Evolutionary conservation across 37 sponge, comb jelly and placozoan genomes (phyloP).

Genomic region (Mnemiopsis leidyi): DNA sequence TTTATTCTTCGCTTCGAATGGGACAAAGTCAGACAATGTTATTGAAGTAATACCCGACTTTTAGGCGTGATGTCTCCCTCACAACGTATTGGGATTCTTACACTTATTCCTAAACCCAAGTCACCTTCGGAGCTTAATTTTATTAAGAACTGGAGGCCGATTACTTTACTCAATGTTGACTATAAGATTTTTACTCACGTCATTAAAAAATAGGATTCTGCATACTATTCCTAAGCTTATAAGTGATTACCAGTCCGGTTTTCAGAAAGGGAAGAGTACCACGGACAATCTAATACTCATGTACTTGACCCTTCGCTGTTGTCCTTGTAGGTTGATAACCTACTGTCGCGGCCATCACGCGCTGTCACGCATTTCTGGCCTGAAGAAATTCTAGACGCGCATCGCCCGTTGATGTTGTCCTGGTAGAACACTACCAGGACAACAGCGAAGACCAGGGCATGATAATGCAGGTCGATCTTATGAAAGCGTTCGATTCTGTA

Average conservation of each 20-base stretch:
- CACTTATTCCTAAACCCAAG: background rate
- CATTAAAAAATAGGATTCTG: background rate
- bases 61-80: no score
- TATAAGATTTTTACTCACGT: constrained; percentile 15
- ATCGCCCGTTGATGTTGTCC: no score
- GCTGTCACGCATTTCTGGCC: no score
- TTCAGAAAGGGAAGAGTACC: background rate
- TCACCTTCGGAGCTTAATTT: background rate
- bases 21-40: no score
- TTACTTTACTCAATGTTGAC: constrained; percentile 3
- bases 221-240: background rate
- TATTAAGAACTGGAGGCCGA: background rate
- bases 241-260: constrained; percentile 6
- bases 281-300: background rate
- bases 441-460: background rate
- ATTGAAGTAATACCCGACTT: no score
- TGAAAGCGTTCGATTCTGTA: background rate
- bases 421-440: background rate
- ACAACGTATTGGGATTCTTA: background rate
- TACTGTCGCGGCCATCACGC: no score
- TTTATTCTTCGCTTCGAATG: no score
- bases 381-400: no score
- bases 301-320: background rate
- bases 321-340: no score
- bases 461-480: background rate